Evolutionary conservation across 2,113 vertebrate genomes (phyloP), one percentile per base, ranked within the genome.

Genomic region (Scopus umbretta): DNA sequence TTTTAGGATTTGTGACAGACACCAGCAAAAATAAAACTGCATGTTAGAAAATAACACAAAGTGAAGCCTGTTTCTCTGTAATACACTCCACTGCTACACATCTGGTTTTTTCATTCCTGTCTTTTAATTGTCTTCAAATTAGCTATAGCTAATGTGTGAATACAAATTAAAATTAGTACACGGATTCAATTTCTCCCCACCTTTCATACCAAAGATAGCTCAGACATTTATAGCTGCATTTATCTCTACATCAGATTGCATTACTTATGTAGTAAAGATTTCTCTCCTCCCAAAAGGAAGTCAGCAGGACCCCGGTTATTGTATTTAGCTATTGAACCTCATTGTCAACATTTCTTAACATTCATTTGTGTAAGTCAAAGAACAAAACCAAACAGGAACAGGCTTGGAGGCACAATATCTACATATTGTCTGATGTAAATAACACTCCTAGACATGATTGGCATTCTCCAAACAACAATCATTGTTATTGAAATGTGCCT

Each of bases 401-500:
- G 96, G 96, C 97, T 98, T 97, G 97, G 95, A 98, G 97, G 97
- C 96, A 97, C 96, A 97, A 98, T 98, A 98, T 98, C 98, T 98
- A 98, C 97, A 98, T 98, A 97, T 94, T 98, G 97, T 98, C 98
- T 96, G 97, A 97, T 92, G 96, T 97, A 95, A 95, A 98, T 95
- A 97, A 97, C 91, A 85, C 92, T 97, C 93, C 95, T 93, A 94
- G 96, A 97, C 96, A 97, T 97, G 96, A 97, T 59, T 98, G 97
- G 97, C 97, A 98, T 98, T 98, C 97, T 98, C 98, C 97, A 98
- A 98, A 98, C 97, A 98, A 98, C 97, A 98, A 98, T 98, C 98
- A 98, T 97, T 98, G 98, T 98, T 98, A 98, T 98, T 99, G 98
- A 99, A 98, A 99, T 98, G 97, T 97, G 97, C 98, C 98, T 98